A percentile compares a stretch with the other conserved stretches of the same genome.
phyloP scores from a whole-genome alignment of 2,888 invertebrate species.

The Microchrysa polita region DNA sequence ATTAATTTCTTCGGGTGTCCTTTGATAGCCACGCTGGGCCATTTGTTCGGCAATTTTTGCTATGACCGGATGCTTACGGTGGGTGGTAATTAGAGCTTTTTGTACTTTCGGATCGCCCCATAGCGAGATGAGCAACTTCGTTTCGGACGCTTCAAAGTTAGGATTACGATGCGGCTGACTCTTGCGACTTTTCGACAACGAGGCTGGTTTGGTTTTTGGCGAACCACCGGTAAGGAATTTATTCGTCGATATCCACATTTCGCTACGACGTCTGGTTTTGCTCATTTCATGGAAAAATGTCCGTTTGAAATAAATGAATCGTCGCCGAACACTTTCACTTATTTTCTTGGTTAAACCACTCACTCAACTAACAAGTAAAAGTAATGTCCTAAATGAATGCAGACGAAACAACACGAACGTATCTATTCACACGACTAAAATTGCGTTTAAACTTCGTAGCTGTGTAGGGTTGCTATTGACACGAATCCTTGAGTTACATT shows the following conservation, averaged over 20 bases:
- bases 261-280: slow-evolving; percentile 52
- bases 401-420: slow-evolving; percentile 9
- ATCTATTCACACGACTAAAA: background rate
- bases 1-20: slow-evolving; percentile 70
- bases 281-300: slow-evolving; percentile 16
- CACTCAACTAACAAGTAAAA: background rate
- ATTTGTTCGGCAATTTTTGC: slow-evolving; percentile 68
- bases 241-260: slow-evolving; percentile 59
- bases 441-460: background rate
- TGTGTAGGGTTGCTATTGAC: slow-evolving; percentile 1
- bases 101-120: slow-evolving; percentile 71
- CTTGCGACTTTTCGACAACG: slow-evolving; percentile 48
- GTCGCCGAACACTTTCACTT: background rate
- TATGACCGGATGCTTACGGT: slow-evolving; percentile 70
- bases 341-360: background rate
- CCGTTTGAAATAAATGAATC: background rate
- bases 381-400: no score
- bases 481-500: slow-evolving; percentile 6
- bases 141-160: slow-evolving; percentile 71
- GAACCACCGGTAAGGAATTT: slow-evolving; percentile 55
- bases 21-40: slow-evolving; percentile 69
- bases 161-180: slow-evolving; percentile 64
- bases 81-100: slow-evolving; percentile 69
- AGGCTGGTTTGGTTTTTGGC: background rate
- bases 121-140: slow-evolving; percentile 68